Percentiles rank a stretch among this genome's conserved stretches.
Evolutionary conservation across 2,888 invertebrate species (phyloP).

Genomic region (Scaptomyza tumidula): DNA sequence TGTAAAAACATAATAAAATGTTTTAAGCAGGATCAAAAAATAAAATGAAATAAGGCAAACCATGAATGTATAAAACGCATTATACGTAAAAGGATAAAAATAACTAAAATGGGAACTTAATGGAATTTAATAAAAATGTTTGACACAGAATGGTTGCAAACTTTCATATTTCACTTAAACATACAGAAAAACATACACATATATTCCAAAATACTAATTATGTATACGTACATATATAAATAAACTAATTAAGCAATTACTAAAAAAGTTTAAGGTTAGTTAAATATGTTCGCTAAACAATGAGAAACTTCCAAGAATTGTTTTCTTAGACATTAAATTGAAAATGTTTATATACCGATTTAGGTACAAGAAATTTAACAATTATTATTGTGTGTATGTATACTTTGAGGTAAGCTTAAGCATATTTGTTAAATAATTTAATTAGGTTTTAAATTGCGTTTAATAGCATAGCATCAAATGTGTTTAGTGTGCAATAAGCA

Average conservation of each 20-base stretch:
- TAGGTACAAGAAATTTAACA: constrained; percentile 38
- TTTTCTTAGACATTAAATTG: constrained; percentile 63
- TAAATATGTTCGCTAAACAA: constrained; percentile 42
- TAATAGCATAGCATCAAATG: constrained; percentile 49
- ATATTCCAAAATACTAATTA: background rate
- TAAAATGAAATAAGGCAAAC: constrained; percentile 4
- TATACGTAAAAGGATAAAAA: constrained; percentile 10
- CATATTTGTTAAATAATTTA: constrained; percentile 68
- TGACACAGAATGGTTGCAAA: constrained; percentile 61
- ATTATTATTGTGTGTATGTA: constrained; percentile 43
- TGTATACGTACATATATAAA: constrained; percentile 5
- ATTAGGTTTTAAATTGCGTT: constrained; percentile 48
- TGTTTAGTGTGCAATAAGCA: constrained; percentile 54
- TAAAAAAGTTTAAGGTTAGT: constrained; percentile 14
- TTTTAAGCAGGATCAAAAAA: constrained; percentile 14
- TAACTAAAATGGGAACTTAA: constrained; percentile 31
- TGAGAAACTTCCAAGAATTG: constrained; percentile 47
- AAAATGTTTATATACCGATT: constrained; percentile 57
- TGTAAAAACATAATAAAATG: constrained; percentile 2
- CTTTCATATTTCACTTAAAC: constrained; percentile 61
- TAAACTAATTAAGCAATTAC: constrained; percentile 10
- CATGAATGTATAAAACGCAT: constrained; percentile 17
- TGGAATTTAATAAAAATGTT: constrained; percentile 65
- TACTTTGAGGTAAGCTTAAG: constrained; percentile 68
- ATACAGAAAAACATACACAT: background rate